These are phyloP conservation scores for Gambelia wislizenii DNA, from an alignment of 2,797 vertebrate genomes.

Conservation along the genomic window DNA sequence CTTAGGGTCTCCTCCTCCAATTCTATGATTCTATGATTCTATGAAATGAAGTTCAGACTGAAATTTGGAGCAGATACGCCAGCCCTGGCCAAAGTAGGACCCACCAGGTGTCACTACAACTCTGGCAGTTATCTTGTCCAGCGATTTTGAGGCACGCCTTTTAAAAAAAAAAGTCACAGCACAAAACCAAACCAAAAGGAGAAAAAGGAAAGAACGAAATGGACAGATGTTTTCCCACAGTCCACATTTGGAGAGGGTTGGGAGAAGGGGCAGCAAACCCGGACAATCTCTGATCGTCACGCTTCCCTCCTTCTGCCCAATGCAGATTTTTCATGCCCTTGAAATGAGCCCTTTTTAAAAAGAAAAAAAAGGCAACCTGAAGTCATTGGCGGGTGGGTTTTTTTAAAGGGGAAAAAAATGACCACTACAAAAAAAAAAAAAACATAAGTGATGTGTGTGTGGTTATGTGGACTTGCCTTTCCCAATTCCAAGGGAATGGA, in stretches of 20 bases:
- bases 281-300: neutral
- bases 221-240: constrained; percentile 41
- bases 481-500: neutral
- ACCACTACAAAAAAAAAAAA: too few species aligned
- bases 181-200: neutral
- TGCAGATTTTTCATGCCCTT: neutral
- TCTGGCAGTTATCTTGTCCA: neutral
- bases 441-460: too few species aligned
- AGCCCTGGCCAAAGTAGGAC: too few species aligned
- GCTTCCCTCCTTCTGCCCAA: neutral
- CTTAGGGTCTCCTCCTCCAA: too few species aligned
- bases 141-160: neutral
- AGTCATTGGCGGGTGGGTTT: neutral
- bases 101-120: too few species aligned
- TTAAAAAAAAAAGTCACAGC: too few species aligned
- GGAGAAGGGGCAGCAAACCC: neutral
- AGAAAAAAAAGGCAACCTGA: neutral
- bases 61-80: too few species aligned
- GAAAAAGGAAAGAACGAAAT: too few species aligned
- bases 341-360: neutral
- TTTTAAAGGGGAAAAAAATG: too few species aligned
- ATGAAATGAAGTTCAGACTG: too few species aligned
- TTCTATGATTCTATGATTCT: too few species aligned
- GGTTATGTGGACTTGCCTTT: neutral
- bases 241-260: neutral